Base-by-base conservation (phyloP, 2,888 invertebrate species). In the Anthophora plumipes region DNA sequence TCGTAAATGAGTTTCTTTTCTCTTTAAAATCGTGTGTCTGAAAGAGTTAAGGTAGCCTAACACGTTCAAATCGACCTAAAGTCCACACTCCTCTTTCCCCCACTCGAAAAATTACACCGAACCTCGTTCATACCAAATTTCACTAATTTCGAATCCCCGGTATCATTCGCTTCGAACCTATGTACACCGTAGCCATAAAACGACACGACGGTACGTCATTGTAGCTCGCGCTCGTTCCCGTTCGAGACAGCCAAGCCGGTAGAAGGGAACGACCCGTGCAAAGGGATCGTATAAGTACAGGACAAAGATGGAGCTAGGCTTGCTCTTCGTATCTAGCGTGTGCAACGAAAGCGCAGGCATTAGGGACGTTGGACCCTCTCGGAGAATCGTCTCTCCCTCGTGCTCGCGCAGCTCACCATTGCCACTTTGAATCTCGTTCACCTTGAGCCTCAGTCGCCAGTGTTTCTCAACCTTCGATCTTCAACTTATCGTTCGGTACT, bases 401-500 rank as follows among this genome's bases (percentile, higher is more conserved):
- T 68, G 17, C 57, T 80, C 81, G 70, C 73, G 67, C 84, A 74
- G 79, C 86, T 87, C 89, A 89, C 89, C 89, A 90, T 90, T 90
- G 91, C 91, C 91, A 90, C 91, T 90, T 90, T 89, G 89, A 91
- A 92, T 91, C 92, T 92, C 90, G 92, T 92, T 93, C 92, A 92
- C 93, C 93, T 93, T 93, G 93, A 92, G 92, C 90, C n/a, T 91
- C 90, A 81, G 78, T 60, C 60, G 60, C 68, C 92, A 92, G 92
- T 80, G 92, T 88, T 86, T 90, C 92, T 91, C 92, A 92, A 37
- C 50, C n/a, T 7, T 11, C 20, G 20, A 11, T 37, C 48, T 50
- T n/a, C n/a, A n/a, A n/a, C 6, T 0, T 50, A n/a, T 50, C n/a
- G n/a, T 46, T 14, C 12, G 4, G 12, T 6, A 11, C 37, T 11